Evolutionary conservation across 2,797 vertebrate species (phyloP), one percentile per base, ranked within the genome.

Genomic region (Poecile montanus): DNA sequence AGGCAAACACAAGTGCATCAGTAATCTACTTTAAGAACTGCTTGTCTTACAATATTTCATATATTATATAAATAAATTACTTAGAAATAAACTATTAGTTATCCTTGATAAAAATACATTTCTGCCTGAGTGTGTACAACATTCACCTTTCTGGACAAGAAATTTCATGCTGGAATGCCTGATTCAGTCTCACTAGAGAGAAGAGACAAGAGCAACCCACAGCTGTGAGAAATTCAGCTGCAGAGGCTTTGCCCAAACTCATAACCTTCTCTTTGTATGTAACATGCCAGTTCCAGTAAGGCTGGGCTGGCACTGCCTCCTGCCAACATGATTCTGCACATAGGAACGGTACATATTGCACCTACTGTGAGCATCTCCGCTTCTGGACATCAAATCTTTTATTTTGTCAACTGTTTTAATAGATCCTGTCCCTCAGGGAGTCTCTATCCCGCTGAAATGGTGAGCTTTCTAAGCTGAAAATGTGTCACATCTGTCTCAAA

Each of bases 321-420:
- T 88, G 51, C 53, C 78, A 79, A 22, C 34, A 30, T 3, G 34
- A 60, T 48, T 75, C 45, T 61, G 38, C 42, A 26, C 27, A 20
- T 2, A 53, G 38, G 11, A 30, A 48, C 6, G 30, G 23, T 32
- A 32, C 21, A 12, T 70, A 29, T 36, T 81, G 17, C 14, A 32
- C 0, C 1, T 8, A 25, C 9, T 42, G 6, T 20, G 20, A 53
- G 26, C 2, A 17, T 8, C n/a, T 92, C 67, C 0, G 1, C 53
- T 89, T 44, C 62, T 77, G 75, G 65, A 4, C 6, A 91, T 75
- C 38, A 60, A 54, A 74, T 61, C 10, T 89, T 89, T 61, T 89
- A 85, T 70, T 92, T 95, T 88, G 50, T 68, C 85, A 85, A 70
- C 16, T 54, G 48, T 83, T 83, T 95, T 72, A 84, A 66, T 45